Percentiles rank a stretch among this genome's conserved stretches.
These are phyloP conservation scores for Caenorhabditis sinica DNA, from an alignment of 2,888 invertebrate genomes.

Conservation along the genomic window DNA sequence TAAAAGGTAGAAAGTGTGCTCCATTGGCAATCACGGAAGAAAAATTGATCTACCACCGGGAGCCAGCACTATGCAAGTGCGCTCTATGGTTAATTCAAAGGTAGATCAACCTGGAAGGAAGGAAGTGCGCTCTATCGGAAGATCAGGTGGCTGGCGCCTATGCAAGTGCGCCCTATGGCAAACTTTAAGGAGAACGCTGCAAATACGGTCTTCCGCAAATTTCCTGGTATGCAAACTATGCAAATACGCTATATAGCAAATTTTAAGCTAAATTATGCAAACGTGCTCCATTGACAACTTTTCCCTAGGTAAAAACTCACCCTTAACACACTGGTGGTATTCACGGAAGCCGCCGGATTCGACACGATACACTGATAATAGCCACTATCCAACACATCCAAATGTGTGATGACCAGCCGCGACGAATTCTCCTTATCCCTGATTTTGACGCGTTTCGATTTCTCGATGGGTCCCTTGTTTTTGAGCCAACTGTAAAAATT, in stretches of 20 bases:
- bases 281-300: neutral
- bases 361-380: constrained; percentile 82
- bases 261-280: neutral
- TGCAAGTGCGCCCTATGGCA: too few species aligned
- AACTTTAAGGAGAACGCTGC: too few species aligned
- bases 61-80: too few species aligned
- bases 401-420: constrained; percentile 79
- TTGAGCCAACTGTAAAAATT: constrained; percentile 64
- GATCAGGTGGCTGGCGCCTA: too few species aligned
- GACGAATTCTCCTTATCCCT: constrained; percentile 79
- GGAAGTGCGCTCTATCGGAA: too few species aligned
- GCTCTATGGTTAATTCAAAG: too few species aligned
- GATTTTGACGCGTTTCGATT: constrained; percentile 77
- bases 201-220: neutral
- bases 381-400: constrained; percentile 82
- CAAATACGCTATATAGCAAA: too few species aligned
- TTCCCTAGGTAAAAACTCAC: constrained; percentile 68
- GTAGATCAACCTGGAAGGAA: too few species aligned
- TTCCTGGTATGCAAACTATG: too few species aligned
- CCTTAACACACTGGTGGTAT: constrained; percentile 81
- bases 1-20: too few species aligned
- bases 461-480: constrained; percentile 83
- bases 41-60: too few species aligned
- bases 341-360: constrained; percentile 82
- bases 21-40: too few species aligned